These are phyloP conservation scores for Phylloscopus trochiloides DNA, from an alignment of 2,113 vertebrate species.

Conservation along the genomic window DNA sequence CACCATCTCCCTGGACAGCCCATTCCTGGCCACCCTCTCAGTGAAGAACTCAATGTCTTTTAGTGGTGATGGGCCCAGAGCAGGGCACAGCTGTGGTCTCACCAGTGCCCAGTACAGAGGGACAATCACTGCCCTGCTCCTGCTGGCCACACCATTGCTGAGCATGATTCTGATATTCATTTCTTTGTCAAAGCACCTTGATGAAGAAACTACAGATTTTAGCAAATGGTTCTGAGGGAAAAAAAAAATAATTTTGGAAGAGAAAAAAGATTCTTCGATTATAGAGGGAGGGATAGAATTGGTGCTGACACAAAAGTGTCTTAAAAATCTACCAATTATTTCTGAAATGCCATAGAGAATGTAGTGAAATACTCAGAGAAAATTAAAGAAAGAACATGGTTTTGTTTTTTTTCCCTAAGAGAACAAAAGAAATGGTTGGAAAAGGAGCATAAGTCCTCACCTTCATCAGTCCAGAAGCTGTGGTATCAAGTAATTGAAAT, in stretches of 20 bases:
- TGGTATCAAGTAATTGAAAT: not conserved
- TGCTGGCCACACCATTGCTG: not conserved
- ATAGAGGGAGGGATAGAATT: not conserved
- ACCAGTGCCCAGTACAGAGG: not conserved
- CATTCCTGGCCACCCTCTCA: not conserved
- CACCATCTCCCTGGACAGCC: not conserved
- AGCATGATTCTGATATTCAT: not conserved
- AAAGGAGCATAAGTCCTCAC: not conserved
- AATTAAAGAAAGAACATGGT: not conserved
- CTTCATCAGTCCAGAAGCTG: not conserved
- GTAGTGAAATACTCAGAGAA: not conserved
- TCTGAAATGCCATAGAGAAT: not conserved
- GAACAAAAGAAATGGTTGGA: not conserved
- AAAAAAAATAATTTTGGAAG: not conserved
- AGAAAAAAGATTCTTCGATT: not conserved
- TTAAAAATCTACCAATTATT: not conserved
- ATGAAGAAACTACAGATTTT: not conserved
- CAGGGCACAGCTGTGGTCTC: not conserved
- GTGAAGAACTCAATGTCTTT: not conserved
- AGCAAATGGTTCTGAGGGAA: not conserved
- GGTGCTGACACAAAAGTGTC: not conserved
- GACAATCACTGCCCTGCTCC: not conserved
- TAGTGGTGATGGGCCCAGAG: not conserved
- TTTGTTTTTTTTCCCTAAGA: not conserved
- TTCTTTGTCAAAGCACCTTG: not conserved